phyloP scores from a whole-genome alignment of 2,888 invertebrate genomes.

The Heliconius hortense region DNA sequence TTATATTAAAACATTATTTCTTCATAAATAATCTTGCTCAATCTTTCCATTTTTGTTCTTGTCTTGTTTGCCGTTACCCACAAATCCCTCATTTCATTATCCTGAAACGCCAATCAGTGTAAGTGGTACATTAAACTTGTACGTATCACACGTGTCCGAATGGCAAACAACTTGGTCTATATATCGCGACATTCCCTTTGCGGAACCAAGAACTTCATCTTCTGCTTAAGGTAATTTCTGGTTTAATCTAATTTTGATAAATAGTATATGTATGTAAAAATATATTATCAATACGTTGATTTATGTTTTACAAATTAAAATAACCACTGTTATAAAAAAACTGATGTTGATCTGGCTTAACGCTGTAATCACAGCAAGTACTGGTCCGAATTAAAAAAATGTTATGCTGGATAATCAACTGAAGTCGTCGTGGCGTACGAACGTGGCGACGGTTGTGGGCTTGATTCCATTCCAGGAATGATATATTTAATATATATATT shows the following conservation, averaged over 20 bases:
- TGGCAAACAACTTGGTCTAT: conserved; percentile 53
- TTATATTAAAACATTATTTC: too few species aligned
- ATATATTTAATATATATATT: too few species aligned
- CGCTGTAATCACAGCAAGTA: background rate
- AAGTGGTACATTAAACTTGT: conserved; percentile 50
- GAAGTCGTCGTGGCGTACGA: too few species aligned
- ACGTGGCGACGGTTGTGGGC: too few species aligned
- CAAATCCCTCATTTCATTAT: conserved; percentile 27
- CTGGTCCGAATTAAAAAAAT: background rate
- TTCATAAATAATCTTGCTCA: background rate
- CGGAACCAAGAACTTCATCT: conserved; percentile 4
- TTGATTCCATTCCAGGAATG: too few species aligned
- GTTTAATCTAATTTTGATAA: background rate
- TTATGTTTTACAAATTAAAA: too few species aligned
- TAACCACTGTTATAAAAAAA: too few species aligned
- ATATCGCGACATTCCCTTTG: conserved; percentile 46
- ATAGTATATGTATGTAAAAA: background rate
- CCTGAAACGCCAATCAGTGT: conserved; percentile 28
- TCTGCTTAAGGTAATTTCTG: background rate
- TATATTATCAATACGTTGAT: background rate
- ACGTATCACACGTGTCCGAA: conserved; percentile 48
- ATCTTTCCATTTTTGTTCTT: background rate
- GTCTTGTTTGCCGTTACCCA: conserved; percentile 5
- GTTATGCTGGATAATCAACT: too few species aligned
- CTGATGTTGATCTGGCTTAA: background rate